Percentiles rank a stretch among this genome's conserved stretches.
Conservation (phyloP, 1,140 invertebrate species). For the Eurosta solidaginis region DNA sequence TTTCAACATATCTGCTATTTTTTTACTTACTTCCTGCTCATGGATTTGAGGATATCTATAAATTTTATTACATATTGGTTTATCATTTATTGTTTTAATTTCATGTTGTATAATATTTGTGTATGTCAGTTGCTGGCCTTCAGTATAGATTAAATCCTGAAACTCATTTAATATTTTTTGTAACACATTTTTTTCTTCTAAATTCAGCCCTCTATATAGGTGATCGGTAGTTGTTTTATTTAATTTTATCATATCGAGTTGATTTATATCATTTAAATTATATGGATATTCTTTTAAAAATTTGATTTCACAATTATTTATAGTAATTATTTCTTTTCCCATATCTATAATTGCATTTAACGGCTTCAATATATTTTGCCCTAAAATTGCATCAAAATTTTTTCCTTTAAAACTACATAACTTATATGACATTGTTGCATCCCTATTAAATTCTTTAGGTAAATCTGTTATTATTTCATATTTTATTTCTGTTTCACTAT, state of each 20-base stretch:
- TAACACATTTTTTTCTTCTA: conserved; percentile 29
- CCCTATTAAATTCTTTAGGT: conserved; percentile 11
- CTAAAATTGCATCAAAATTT: background rate
- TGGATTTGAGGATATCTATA: no score
- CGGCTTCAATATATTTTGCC: conserved; percentile 31
- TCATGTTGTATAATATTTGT: no score
- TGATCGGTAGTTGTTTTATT: no score
- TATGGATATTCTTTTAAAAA: conserved; percentile 24
- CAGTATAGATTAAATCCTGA: background rate
- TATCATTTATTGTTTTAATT: no score
- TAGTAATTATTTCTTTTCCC: background rate
- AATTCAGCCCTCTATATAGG: no score
- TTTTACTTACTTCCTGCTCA: no score
- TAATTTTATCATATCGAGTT: background rate
- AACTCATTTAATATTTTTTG: background rate
- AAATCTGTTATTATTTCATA: conserved; percentile 25
- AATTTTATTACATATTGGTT: no score
- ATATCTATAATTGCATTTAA: conserved; percentile 5
- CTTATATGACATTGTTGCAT: conserved; percentile 6
- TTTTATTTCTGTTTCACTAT: background rate
- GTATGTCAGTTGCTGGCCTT: no score
- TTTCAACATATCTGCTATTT: conserved; percentile 48
- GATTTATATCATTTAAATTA: background rate
- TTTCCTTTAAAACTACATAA: no score
- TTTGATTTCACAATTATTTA: background rate